These are phyloP conservation scores for Holocentrus rufus DNA, from an alignment of 2,797 vertebrate species.

Conservation along the genomic window DNA sequence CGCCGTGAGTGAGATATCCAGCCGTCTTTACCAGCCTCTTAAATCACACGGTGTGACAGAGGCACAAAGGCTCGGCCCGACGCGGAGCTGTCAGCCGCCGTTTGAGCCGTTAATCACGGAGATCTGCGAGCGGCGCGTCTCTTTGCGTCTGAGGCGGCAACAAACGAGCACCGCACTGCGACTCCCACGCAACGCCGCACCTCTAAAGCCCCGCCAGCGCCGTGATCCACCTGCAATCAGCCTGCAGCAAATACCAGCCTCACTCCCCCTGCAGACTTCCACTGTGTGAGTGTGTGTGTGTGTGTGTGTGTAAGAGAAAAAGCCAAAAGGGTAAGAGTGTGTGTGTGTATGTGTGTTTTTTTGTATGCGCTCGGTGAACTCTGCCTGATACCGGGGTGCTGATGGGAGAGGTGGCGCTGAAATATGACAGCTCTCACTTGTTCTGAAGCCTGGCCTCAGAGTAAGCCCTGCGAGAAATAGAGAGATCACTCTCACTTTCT, in stretches of 20 bases:
- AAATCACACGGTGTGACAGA: slow-evolving; percentile 71
- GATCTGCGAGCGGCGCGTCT: slow-evolving; percentile 59
- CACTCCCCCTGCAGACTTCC: slow-evolving; percentile 28
- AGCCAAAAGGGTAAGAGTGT: slow-evolving; percentile 18
- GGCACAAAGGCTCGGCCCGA: slow-evolving; percentile 68
- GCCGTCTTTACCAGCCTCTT: slow-evolving; percentile 62
- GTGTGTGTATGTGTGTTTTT: slow-evolving; percentile 28
- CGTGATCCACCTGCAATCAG: slow-evolving; percentile 72
- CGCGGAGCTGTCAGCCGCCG: slow-evolving; percentile 66
- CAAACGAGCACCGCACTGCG: slow-evolving; percentile 69
- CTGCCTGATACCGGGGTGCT: slow-evolving; percentile 57
- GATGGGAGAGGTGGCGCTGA: slow-evolving; percentile 68
- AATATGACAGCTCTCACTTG: slow-evolving; percentile 73
- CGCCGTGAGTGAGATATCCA: slow-evolving; percentile 49
- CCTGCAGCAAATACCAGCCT: slow-evolving; percentile 63
- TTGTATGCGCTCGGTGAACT: slow-evolving; percentile 52
- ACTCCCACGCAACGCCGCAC: slow-evolving; percentile 53
- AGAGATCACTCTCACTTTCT: slow-evolving; percentile 73
- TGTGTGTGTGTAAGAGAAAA: slow-evolving; percentile 12
- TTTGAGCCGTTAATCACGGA: slow-evolving; percentile 76
- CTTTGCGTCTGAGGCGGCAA: slow-evolving; percentile 67
- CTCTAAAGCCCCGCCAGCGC: slow-evolving; percentile 67
- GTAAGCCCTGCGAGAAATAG: slow-evolving; percentile 68
- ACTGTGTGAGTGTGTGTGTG: slow-evolving; percentile 24
- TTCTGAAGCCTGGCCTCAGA: slow-evolving; percentile 64